phyloP scores from a whole-genome alignment of 2,113 vertebrate species.

The Nerophis lumbriciformis region DNA sequence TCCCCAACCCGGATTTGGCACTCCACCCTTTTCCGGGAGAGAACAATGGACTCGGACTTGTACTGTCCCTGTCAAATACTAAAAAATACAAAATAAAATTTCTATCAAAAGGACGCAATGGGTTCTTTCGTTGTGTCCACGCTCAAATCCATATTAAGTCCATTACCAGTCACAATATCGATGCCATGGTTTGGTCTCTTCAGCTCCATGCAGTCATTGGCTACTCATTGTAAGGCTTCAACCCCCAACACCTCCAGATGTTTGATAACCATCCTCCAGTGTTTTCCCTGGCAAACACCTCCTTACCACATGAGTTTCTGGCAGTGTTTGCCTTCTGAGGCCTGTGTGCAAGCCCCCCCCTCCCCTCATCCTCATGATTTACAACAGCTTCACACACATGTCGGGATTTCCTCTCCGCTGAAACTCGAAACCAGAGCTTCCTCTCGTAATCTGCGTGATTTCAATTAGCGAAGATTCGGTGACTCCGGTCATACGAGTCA shows the following conservation, averaged over 20 bases:
- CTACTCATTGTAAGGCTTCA: no score
- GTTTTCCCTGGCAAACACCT: constrained; percentile 33
- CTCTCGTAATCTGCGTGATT: constrained; percentile 49
- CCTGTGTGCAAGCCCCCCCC: constrained; percentile 12
- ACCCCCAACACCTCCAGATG: constrained; percentile 27
- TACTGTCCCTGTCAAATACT: no score
- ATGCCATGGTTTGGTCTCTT: background rate
- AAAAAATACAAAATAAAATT: no score
- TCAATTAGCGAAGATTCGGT: constrained; percentile 59
- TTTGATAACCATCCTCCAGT: constrained; percentile 15
- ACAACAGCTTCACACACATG: constrained; percentile 43
- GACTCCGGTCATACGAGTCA: constrained; percentile 41
- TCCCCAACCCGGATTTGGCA: no score
- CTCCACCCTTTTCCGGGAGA: no score
- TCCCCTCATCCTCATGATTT: constrained; percentile 38
- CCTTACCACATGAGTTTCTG: constrained; percentile 10
- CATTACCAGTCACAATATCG: no score
- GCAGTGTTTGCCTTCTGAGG: constrained; percentile 20
- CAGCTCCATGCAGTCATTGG: background rate
- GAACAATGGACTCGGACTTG: no score
- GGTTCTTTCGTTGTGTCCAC: no score
- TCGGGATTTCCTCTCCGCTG: constrained; percentile 46
- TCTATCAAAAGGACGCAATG: no score
- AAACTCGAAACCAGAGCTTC: constrained; percentile 43
- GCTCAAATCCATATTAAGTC: no score